A percentile compares a stretch with the other conserved stretches of the same genome.
phyloP scores from a whole-genome alignment of 2,888 invertebrate genomes.

The Hermaeophaga mercurialis region DNA sequence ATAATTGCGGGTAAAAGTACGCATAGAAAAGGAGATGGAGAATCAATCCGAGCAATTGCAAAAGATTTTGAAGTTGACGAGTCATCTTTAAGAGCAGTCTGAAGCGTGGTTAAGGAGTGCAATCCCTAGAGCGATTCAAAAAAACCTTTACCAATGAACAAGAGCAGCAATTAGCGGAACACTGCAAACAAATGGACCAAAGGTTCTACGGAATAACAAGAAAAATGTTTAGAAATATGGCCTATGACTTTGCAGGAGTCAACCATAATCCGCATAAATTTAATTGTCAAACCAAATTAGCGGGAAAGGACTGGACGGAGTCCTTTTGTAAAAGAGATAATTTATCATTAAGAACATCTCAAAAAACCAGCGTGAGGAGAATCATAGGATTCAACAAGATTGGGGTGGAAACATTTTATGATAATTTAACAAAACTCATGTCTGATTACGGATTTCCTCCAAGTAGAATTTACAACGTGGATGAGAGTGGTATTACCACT shows the following conservation, averaged over 20 bases:
- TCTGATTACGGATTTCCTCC: slow-evolving; percentile 1
- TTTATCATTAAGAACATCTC: slow-evolving; percentile 3
- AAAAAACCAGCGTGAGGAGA: slow-evolving; percentile 10
- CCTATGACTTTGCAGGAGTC: slow-evolving; percentile 7
- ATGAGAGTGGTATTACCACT: slow-evolving; percentile 5
- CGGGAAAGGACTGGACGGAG: slow-evolving; percentile 2
- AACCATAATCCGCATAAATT: slow-evolving; percentile 9
- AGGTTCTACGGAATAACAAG: slow-evolving; percentile 8
- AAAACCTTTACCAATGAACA: background rate
- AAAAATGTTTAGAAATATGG: slow-evolving; percentile 14
- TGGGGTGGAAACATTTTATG: slow-evolving; percentile 5
- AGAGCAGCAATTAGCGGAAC: slow-evolving; percentile 5
- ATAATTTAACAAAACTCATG: slow-evolving; percentile 11
- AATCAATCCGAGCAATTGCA: no score
- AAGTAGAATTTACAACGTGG: slow-evolving; percentile 1
- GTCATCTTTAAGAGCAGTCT: no score
- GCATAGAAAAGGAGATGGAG: no score
- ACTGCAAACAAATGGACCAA: slow-evolving; percentile 4
- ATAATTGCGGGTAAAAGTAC: no score
- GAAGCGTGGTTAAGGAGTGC: no score
- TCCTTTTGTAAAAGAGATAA: slow-evolving; percentile 7
- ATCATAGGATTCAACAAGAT: slow-evolving; percentile 11
- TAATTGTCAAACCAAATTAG: slow-evolving; percentile 10
- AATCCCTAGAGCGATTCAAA: background rate
- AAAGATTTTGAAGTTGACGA: no score